Evolutionary conservation across 2,113 vertebrate species (phyloP), one percentile per base, ranked within the genome.

Genomic region (Lonchura striata): DNA sequence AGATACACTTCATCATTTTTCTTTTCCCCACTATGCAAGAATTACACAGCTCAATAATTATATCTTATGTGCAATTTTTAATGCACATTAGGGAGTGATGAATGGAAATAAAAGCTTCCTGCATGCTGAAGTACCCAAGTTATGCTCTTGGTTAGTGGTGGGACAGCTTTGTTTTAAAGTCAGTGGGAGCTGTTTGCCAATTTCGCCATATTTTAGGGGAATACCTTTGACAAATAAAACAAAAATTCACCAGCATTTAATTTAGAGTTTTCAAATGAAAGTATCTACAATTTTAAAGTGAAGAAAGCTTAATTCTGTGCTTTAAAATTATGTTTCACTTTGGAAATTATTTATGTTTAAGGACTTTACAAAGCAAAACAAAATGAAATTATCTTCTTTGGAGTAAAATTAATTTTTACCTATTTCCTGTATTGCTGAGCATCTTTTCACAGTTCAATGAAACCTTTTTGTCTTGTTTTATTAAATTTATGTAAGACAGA

Each of bases 41-140:
- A 75, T 92, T 88, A 70, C 68, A 83, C 79, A 84, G 86, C 78
- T 94, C 74, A 68, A 65, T 89, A 91, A 84, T 95, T 92, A 28
- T 41, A 84, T 90, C 42, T 72, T 66, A 63, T 6, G 8, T 50
- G 71, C 54, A 77, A 86, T 81, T 88, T 92, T 95, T 93, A 94
- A 93, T 82, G 81, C 31, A 44, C 46, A 21, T 95, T 66, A 85
- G 37, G 50, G 84, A 95, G 65, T 0, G 4, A 59, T 75, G 74
- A 68, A 56, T 68, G 35, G 65, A 86, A 91, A 75, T 68, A 71
- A 60, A 91, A 71, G 56, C 24, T 86, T 83, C 77, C 46, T 85
- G 65, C 53, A 10, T 20, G 30, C 70, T 8, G 31, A 82, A 89
- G 61, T n/a, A 44, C 41, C 41, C 44, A 61, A 54, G 42, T 33